Percentiles rank a stretch among this genome's conserved stretches.
Evolutionary conservation across 2,888 invertebrate species (phyloP).

Genomic region (Stenchaetothrips biformis): DNA sequence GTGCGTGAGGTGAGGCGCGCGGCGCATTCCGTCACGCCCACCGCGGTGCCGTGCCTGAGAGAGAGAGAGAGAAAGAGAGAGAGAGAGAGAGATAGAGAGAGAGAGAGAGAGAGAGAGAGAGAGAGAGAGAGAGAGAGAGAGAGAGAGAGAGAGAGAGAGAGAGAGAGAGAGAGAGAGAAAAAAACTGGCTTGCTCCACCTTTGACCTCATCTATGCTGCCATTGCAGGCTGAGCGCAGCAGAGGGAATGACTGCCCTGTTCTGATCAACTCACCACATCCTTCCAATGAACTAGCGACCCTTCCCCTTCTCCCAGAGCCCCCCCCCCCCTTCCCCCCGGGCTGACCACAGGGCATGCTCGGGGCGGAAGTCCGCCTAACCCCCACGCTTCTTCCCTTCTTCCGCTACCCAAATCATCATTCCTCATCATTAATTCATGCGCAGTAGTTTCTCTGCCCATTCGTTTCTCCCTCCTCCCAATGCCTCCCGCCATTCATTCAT

Average conservation of each 20-base stretch:
- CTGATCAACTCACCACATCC: slow-evolving; percentile 5
- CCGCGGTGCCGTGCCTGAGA: slow-evolving; percentile 29
- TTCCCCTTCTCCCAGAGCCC: neutral
- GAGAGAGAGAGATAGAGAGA: neutral
- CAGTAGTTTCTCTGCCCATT: too few relatives aligned
- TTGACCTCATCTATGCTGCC: too few relatives aligned
- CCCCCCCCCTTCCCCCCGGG: neutral
- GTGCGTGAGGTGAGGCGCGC: too few relatives aligned
- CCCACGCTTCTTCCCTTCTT: neutral
- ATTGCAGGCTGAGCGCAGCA: neutral
- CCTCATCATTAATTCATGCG: too few relatives aligned
- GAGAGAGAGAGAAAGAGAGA: neutral
- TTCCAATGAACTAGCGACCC: neutral
- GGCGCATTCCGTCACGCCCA: too few relatives aligned
- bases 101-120: neutral
- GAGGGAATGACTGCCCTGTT: neutral
- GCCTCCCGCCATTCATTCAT: too few relatives aligned
- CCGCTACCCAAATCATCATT: neutral
- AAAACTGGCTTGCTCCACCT: neutral
- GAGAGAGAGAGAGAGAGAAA: neutral
- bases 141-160: neutral
- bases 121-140: neutral
- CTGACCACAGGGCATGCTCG: neutral
- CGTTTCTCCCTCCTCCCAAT: too few relatives aligned
- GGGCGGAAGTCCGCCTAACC: neutral